Evolutionary conservation across 2,797 vertebrate genomes (phyloP).

Genomic region (Diplodus puntazzo): DNA sequence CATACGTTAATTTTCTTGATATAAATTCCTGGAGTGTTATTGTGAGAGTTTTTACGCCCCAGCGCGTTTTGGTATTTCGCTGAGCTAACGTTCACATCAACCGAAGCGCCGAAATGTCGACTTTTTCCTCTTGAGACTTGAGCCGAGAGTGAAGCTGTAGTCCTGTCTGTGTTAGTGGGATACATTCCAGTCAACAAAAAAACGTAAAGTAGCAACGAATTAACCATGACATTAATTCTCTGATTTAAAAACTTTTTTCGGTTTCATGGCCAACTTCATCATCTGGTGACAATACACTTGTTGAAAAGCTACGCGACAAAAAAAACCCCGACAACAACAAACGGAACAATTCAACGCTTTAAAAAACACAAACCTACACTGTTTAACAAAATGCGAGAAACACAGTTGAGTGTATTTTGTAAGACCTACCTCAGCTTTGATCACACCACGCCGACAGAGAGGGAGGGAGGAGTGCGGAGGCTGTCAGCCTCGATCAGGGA

Average conservation of each 20-base stretch:
- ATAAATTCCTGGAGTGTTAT: not conserved
- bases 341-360: not conserved
- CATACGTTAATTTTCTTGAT: rapidly evolving
- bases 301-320: conserved; percentile 33
- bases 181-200: not conserved
- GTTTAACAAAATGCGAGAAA: rapidly evolving
- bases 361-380: not conserved
- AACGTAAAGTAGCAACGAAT: not conserved
- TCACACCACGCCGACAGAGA: not conserved
- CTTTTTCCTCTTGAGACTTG: not conserved
- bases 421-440: conserved; percentile 51
- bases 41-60: not conserved
- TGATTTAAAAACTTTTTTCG: not conserved
- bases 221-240: not conserved
- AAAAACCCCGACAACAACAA: not conserved
- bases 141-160: not conserved
- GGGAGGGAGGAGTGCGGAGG: not conserved
- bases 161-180: no score
- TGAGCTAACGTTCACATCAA: not conserved
- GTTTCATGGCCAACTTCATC: not conserved
- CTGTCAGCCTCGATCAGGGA: rapidly evolving
- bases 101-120: not conserved
- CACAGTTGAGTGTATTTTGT: not conserved
- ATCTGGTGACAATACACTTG: conserved; percentile 37
- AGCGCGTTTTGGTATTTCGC: not conserved